Evolutionary conservation across 2,113 vertebrate species (phyloP).

Genomic region (Pontoporia blainvillei): DNA sequence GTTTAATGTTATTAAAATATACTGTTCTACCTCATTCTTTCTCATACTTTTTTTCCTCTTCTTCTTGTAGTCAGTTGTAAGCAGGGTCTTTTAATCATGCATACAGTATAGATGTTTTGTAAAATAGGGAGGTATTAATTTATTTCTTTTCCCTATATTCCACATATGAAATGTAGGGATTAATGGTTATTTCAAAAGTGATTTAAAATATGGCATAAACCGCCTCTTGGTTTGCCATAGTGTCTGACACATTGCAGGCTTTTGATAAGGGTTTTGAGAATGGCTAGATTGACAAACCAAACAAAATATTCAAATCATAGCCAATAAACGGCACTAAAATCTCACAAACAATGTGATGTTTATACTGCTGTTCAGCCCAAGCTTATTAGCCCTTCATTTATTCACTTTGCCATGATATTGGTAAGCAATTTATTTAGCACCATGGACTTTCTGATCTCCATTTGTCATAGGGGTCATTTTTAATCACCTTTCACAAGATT

Average conservation of each 20-base stretch:
- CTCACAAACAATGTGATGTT: not conserved
- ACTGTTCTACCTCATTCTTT: not conserved
- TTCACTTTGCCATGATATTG: not conserved
- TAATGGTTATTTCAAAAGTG: not conserved
- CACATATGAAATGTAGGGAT: not conserved
- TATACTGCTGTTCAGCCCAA: not conserved
- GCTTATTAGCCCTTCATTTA: not conserved
- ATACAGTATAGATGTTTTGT: not conserved
- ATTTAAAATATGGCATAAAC: not conserved
- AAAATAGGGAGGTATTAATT: not conserved
- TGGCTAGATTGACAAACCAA: not conserved
- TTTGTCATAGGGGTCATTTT: not conserved
- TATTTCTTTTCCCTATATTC: not conserved
- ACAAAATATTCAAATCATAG: not conserved
- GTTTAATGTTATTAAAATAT: slow-evolving; percentile 5
- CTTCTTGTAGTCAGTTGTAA: not conserved
- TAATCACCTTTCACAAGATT: not conserved
- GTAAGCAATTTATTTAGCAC: not conserved
- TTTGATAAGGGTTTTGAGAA: not conserved
- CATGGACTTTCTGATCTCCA: not conserved
- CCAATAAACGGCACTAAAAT: not conserved
- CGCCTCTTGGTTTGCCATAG: not conserved
- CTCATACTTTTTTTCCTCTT: not conserved
- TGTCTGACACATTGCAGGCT: not conserved
- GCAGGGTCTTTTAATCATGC: not conserved